These are phyloP conservation scores for Reticulitermes lucifugus DNA, from an alignment of 2,888 invertebrate species.

Conservation along the genomic window DNA sequence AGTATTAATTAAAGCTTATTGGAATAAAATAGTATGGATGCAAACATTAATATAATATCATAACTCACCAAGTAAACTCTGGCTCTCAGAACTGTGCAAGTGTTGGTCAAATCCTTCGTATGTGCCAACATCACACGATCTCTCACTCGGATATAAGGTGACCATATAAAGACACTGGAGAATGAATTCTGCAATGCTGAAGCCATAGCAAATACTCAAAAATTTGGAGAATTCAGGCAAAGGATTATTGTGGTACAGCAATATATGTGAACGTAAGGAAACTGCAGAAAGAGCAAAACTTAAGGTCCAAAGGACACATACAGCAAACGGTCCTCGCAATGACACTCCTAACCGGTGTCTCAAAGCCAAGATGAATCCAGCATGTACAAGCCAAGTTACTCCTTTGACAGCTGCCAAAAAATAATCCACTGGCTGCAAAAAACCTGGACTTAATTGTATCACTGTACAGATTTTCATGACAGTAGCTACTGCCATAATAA, in stretches of 20 bases:
- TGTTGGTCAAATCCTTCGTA: slow-evolving; percentile 58
- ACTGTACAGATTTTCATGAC: slow-evolving; percentile 61
- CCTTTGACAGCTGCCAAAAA: slow-evolving; percentile 77
- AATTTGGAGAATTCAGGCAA: slow-evolving; percentile 55
- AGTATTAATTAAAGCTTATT: too few relatives aligned
- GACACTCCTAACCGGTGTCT: slow-evolving; percentile 67
- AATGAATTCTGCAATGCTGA: slow-evolving; percentile 71
- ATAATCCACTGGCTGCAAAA: slow-evolving; percentile 72
- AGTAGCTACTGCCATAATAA: slow-evolving; percentile 75
- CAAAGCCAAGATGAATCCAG: slow-evolving; percentile 77
- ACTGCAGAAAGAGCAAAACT: slow-evolving; percentile 76
- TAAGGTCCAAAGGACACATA: slow-evolving; percentile 77
- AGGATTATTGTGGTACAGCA: slow-evolving; percentile 55
- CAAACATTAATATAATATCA: background rate
- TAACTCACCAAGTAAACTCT: slow-evolving; percentile 48
- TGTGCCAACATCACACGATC: slow-evolving; percentile 61
- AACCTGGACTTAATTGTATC: slow-evolving; percentile 57
- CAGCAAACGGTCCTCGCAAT: slow-evolving; percentile 78
- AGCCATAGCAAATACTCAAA: slow-evolving; percentile 63
- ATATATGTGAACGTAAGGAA: slow-evolving; percentile 74
- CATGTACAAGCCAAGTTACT: slow-evolving; percentile 85
- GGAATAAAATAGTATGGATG: too few relatives aligned
- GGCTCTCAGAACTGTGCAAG: slow-evolving; percentile 51
- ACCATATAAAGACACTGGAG: slow-evolving; percentile 77
- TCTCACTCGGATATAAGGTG: slow-evolving; percentile 76